Percentiles rank a stretch among this genome's conserved stretches.
Evolutionary conservation across 1,140 invertebrate genomes (phyloP).

Genomic region (Scylla paramamosain): DNA sequence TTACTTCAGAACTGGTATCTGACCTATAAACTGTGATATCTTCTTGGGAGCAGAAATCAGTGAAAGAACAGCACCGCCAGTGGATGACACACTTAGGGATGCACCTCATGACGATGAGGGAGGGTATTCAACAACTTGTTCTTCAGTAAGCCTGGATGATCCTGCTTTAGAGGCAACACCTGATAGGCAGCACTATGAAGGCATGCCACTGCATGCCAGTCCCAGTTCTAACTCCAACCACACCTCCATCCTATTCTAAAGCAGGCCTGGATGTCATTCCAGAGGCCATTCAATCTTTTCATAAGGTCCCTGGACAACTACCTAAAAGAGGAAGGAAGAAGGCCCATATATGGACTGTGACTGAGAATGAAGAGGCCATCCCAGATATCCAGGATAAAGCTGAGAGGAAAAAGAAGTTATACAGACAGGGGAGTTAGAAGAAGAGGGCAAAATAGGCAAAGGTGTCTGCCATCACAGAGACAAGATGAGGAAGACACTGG

Average conservation of each 20-base stretch:
- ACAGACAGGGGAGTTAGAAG: no score
- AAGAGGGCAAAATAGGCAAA: no score
- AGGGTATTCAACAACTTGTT: neutral
- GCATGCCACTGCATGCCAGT: no score
- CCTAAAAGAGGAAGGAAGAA: neutral
- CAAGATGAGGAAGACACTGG: neutral
- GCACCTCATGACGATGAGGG: no score
- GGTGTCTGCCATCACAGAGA: neutral
- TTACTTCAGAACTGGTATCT: constrained; percentile 41
- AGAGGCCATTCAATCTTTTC: neutral
- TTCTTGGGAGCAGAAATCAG: neutral
- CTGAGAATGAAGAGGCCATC: neutral
- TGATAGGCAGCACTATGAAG: no score
- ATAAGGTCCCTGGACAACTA: neutral
- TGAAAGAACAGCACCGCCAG: no score
- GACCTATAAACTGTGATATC: constrained; percentile 33
- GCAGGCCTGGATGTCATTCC: neutral
- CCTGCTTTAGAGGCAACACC: no score
- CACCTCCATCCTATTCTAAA: neutral
- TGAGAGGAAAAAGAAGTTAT: neutral
- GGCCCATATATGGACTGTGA: neutral
- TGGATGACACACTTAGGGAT: no score
- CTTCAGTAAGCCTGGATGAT: neutral
- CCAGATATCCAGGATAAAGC: neutral
- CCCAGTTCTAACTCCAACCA: neutral